Percentiles rank a stretch among this genome's conserved stretches.
Evolutionary conservation across 2,113 vertebrate species (phyloP).

Genomic region (Leptosomus discolor): DNA sequence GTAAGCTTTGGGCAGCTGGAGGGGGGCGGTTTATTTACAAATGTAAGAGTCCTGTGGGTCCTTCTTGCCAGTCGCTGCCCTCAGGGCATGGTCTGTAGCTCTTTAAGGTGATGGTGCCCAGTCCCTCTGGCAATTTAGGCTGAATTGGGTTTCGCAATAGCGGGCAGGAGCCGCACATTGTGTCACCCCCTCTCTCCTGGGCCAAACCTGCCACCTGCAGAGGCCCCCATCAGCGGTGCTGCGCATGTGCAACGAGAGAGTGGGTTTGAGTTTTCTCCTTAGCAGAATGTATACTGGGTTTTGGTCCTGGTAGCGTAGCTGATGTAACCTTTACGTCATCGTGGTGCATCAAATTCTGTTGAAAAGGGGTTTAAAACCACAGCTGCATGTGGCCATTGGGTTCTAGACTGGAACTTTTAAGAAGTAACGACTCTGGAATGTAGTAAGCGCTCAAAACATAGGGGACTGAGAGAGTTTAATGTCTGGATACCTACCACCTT

Average conservation of each 20-base stretch:
- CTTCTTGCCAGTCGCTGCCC: neutral
- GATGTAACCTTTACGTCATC: neutral
- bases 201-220: neutral
- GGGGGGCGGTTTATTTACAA: neutral
- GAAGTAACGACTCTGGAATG: neutral
- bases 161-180: rapidly evolving
- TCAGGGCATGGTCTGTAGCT: neutral
- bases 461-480: neutral
- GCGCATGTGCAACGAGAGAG: rapidly evolving
- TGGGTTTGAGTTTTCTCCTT: neutral
- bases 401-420: neutral
- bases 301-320: neutral
- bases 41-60: neutral
- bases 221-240: rapidly evolving
- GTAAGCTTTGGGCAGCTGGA: neutral
- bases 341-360: neutral
- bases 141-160: neutral
- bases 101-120: neutral
- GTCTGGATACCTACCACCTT: neutral
- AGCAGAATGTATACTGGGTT: neutral
- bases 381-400: neutral
- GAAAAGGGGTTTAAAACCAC: neutral
- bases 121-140: neutral
- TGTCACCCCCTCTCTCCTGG: neutral
- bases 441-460: neutral